These are phyloP conservation scores for Meta bourneti DNA, from an alignment of 2,888 invertebrate species.

Conservation along the genomic window DNA sequence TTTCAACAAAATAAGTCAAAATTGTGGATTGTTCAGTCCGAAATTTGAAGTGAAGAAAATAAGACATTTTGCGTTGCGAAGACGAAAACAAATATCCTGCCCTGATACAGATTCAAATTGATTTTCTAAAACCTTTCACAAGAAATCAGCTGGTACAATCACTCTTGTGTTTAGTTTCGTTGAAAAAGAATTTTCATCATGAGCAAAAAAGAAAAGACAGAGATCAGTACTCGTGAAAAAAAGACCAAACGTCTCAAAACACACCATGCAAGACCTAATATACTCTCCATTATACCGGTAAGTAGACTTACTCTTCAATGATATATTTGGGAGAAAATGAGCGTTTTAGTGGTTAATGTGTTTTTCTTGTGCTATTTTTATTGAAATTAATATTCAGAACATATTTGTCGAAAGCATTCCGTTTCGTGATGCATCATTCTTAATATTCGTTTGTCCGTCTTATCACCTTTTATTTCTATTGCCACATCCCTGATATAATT, in stretches of 20 bases:
- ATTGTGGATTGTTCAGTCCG: no score
- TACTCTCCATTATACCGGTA: slow-evolving; percentile 54
- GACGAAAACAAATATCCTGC: no score
- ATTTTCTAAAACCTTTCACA: no score
- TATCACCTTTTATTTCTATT: no score
- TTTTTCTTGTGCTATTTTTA: neutral
- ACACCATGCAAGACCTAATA: slow-evolving; percentile 63
- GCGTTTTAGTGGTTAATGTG: neutral
- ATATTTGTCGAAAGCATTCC: neutral
- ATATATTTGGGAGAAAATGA: no score
- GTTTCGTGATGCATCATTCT: neutral
- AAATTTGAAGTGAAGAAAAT: no score
- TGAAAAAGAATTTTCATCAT: neutral
- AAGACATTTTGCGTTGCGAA: no score
- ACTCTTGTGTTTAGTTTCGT: neutral
- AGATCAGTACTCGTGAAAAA: slow-evolving; percentile 50
- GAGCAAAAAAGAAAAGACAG: slow-evolving; percentile 61
- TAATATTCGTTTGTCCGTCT: no score
- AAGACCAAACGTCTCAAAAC: slow-evolving; percentile 70
- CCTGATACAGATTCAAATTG: no score
- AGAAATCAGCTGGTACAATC: neutral
- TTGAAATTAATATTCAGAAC: neutral
- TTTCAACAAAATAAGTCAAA: no score
- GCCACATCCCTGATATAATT: no score
- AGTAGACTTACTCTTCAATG: neutral